phyloP scores from a whole-genome alignment of 1,140 invertebrate species.

The Copidosoma floridanum region DNA sequence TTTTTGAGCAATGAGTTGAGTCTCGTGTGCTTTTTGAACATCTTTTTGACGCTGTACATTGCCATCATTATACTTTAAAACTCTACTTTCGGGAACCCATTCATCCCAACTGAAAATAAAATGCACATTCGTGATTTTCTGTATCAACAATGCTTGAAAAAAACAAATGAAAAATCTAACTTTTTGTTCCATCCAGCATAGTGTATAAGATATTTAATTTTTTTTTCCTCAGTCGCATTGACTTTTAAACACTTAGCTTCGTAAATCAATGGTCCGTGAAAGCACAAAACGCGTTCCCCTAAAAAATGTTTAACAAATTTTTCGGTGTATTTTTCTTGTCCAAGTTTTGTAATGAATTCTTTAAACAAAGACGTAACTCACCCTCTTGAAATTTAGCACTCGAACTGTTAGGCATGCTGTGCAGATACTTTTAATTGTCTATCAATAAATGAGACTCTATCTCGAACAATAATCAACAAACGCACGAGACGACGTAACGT shows the following conservation, averaged over 20 bases:
- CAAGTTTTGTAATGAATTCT: conserved; percentile 7
- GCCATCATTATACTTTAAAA: conserved; percentile 89
- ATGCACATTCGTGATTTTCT: not conserved
- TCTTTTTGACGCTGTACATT: conserved; percentile 90
- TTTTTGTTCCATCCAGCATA: conserved; percentile 99
- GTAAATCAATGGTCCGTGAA: conserved; percentile 91
- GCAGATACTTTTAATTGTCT: conserved; percentile 4
- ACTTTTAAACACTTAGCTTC: conserved; percentile 93
- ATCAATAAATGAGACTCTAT: too few species aligned
- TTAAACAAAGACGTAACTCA: conserved; percentile 25
- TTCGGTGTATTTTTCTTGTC: not conserved
- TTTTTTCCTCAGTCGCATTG: conserved; percentile 78
- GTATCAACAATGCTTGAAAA: conserved; percentile 4
- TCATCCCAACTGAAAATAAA: conserved; percentile 86
- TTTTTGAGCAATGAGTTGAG: conserved; percentile 57
- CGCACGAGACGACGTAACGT: conserved; percentile 2
- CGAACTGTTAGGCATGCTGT: conserved; percentile 9
- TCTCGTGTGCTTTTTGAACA: conserved; percentile 72
- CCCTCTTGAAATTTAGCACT: conserved; percentile 51
- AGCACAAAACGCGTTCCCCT: conserved; percentile 94
- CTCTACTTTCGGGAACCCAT: conserved; percentile 92
- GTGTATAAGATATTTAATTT: conserved; percentile 90
- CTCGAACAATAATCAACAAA: conserved; percentile 7
- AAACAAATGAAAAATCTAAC: conserved; percentile 58
- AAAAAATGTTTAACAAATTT: conserved; percentile 10